Base-by-base conservation (phyloP, 2,797 vertebrate genomes). In the Anomalospiza imberbis region DNA sequence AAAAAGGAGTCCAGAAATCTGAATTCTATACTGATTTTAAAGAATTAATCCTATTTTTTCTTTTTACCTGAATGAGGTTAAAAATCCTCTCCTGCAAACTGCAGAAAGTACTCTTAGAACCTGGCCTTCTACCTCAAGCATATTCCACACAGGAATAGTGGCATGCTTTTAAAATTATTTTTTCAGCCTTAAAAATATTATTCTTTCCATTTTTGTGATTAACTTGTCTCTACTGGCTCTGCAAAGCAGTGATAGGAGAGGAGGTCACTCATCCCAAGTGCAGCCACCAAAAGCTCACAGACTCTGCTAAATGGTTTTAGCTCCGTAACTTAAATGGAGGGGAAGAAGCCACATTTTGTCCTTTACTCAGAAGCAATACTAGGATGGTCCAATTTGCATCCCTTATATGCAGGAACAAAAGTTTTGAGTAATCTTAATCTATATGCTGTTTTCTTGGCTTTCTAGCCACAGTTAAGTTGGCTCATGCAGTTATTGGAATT, bases 401-500 rank as follows among this genome's bases (percentile, higher is more conserved):
- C 90, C 62, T 91, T 96, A 88, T 81, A 96, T 89, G 76, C 32
- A 86, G 72, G 66, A 92, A 95, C 60, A 84, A 93, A 95, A 86
- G 76, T 78, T 95, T 96, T 84, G 89, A 94, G 79, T 79, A 95
- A 86, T 80, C 91, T 88, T 93, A 85, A 81, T 95, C 89, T 96
- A 70, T 78, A 66, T 95, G 76, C 91, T 93, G 87, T 91, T 95
- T 92, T 94, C 79, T 96, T 97, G 94, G 89, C 94, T 95, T 94
- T 84, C 92, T 88, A 94, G 70, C 38, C 73, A 71, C 22, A 51
- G 66, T n/a, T 63, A 76, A 94, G 42, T 91, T 96, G 94, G 94
- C 87, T 95, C 70, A 91, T 91, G 32, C 74, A 66, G 66, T 91
- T 94, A 91, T 36, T 91, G 87, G 89, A 94, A 90, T 80, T 86